Percentiles rank a stretch among this genome's conserved stretches.
Evolutionary conservation across 2,888 invertebrate genomes (phyloP).

Genomic region (Eilema depressum): DNA sequence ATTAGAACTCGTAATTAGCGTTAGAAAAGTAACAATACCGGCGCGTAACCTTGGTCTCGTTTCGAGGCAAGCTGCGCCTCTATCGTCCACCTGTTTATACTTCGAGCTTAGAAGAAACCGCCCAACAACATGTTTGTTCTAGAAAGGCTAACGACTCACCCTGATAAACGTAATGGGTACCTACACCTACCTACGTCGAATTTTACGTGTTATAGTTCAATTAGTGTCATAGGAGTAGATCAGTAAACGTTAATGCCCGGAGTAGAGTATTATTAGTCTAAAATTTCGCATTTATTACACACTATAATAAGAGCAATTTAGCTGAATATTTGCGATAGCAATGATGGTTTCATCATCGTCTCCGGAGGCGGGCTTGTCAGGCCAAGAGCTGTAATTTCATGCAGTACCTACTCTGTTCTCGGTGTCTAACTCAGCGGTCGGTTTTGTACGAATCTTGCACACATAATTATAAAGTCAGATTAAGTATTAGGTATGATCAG

Average conservation of each 20-base stretch:
- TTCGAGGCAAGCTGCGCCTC: conserved; percentile 60
- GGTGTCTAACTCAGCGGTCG: not conserved
- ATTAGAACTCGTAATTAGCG: conserved; percentile 74
- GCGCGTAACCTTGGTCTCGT: conserved; percentile 77
- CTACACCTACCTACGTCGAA: not conserved
- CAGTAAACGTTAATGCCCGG: conserved; percentile 23
- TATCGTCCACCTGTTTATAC: conserved; percentile 67
- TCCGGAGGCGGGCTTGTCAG: conserved; percentile 32
- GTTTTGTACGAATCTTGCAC: conserved; percentile 47
- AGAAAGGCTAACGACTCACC: conserved; percentile 51
- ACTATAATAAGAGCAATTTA: conserved; percentile 58
- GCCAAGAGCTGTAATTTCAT: conserved; percentile 17
- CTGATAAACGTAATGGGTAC: conserved; percentile 32
- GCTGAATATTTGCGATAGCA: conserved; percentile 56
- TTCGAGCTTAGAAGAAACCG: conserved; percentile 56
- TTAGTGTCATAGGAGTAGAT: conserved; percentile 48
- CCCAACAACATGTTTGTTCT: conserved; percentile 46
- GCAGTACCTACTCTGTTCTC: conserved; percentile 21
- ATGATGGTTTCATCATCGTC: conserved; percentile 56
- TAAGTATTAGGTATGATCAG: conserved; percentile 49
- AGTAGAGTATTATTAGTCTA: conserved; percentile 48
- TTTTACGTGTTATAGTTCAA: conserved; percentile 33
- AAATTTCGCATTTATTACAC: conserved; percentile 47
- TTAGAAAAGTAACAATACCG: conserved; percentile 72
- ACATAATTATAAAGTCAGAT: conserved; percentile 57